A percentile compares a stretch with the other conserved stretches of the same genome.
Evolutionary conservation across 2,888 invertebrate species (phyloP).

Genomic region (Meiosimyza platycephala): DNA sequence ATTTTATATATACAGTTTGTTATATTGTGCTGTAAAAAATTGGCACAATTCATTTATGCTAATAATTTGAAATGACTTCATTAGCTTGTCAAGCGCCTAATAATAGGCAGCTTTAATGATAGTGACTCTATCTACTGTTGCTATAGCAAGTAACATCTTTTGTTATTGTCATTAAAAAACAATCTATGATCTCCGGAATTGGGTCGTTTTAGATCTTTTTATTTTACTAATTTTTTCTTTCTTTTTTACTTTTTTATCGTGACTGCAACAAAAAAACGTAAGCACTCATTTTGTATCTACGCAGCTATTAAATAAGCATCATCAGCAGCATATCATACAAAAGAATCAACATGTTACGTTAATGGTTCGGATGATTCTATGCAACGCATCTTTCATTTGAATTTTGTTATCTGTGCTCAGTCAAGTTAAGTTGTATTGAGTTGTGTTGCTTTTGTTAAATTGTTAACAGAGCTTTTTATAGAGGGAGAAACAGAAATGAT

Average conservation of each 20-base stretch:
- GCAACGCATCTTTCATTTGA: too few relatives aligned
- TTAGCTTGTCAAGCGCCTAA: too few relatives aligned
- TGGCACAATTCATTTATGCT: too few relatives aligned
- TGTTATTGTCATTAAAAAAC: slow-evolving; percentile 10
- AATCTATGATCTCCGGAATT: slow-evolving; percentile 23
- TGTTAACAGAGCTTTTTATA: not conserved
- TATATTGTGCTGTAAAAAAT: too few relatives aligned
- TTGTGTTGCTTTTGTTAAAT: not conserved
- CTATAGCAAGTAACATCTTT: not conserved
- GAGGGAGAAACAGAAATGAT: not conserved
- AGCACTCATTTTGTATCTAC: not conserved
- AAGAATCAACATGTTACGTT: slow-evolving; percentile 24
- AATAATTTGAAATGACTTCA: too few relatives aligned
- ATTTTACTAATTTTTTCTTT: not conserved
- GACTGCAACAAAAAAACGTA: not conserved
- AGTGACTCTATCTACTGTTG: not conserved
- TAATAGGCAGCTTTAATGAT: too few relatives aligned
- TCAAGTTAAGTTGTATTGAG: not conserved
- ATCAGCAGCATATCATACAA: slow-evolving; percentile 1
- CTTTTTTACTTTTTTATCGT: not conserved
- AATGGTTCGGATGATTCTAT: slow-evolving; percentile 20
- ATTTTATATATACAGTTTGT: too few relatives aligned
- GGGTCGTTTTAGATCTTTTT: slow-evolving; percentile 9
- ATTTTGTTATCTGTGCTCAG: too few relatives aligned
- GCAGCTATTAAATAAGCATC: slow-evolving; percentile 29